Conservation (phyloP, 2,113 vertebrate species). For the Lepus europaeus region DNA sequence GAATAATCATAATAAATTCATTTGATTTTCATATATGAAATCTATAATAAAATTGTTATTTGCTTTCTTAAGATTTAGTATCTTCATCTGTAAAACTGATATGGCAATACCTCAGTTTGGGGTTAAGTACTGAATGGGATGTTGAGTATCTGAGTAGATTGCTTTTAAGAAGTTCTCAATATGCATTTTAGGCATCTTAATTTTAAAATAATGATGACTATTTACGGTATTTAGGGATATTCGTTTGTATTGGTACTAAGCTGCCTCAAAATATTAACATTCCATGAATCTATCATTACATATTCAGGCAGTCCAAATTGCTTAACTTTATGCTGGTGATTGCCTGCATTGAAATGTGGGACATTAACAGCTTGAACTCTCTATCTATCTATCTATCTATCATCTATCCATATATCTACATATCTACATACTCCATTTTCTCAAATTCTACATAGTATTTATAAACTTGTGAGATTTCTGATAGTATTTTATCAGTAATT, state of each 20-base stretch:
- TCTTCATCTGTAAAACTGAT: not conserved
- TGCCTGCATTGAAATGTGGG: not conserved
- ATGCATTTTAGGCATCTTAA: not conserved
- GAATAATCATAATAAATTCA: not conserved
- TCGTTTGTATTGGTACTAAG: not conserved
- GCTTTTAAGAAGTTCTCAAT: not conserved
- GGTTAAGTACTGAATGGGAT: not conserved
- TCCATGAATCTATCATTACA: not conserved
- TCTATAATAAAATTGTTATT: not conserved
- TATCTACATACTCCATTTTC: not conserved
- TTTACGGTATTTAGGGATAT: not conserved
- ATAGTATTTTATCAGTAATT: not conserved
- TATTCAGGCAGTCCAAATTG: not conserved
- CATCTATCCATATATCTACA: too few relatives aligned
- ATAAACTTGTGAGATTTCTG: not conserved
- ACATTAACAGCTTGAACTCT: not conserved
- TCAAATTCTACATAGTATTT: not conserved
- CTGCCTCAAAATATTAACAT: not conserved
- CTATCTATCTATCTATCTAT: too few relatives aligned
- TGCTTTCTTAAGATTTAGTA: not conserved
- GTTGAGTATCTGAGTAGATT: slow-evolving; percentile 19
- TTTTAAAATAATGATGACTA: not conserved
- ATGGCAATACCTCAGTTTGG: not conserved
- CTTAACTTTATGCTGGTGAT: not conserved
- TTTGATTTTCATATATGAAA: not conserved